These are phyloP conservation scores for Alosa sapidissima DNA, from an alignment of 2,797 vertebrate genomes.

Conservation along the genomic window DNA sequence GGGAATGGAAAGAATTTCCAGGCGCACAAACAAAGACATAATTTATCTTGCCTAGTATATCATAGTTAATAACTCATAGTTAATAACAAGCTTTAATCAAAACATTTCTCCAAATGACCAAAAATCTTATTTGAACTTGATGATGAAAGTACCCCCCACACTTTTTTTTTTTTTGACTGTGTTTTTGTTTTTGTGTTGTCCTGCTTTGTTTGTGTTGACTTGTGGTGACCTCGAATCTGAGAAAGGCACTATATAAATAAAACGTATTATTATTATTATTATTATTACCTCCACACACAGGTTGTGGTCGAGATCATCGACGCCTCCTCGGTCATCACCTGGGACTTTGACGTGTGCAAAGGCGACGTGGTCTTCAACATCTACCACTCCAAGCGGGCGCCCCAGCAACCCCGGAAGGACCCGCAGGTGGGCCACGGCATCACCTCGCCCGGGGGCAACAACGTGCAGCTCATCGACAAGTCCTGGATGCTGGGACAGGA, in stretches of 20 bases:
- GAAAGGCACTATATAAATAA: too few species aligned
- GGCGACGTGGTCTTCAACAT: conserved; percentile 97
- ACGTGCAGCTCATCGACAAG: conserved; percentile 92
- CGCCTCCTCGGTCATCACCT: conserved; percentile 94
- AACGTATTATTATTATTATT: too few species aligned
- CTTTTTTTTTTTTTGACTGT: too few species aligned
- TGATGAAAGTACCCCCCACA: too few species aligned
- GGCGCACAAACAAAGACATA: not conserved
- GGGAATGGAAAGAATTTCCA: not conserved
- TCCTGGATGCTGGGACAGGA: conserved; percentile 91
- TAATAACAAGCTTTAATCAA: too few species aligned
- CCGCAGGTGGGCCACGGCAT: conserved; percentile 87
- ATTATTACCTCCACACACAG: conserved; percentile 56
- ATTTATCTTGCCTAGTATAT: too few species aligned
- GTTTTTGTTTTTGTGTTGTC: too few species aligned
- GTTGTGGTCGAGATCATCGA: conserved; percentile 94
- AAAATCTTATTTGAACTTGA: too few species aligned
- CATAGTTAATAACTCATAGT: too few species aligned
- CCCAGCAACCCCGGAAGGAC: conserved; percentile 90
- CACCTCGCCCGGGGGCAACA: conserved; percentile 87
- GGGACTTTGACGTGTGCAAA: conserved; percentile 98
- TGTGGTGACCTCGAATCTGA: too few species aligned
- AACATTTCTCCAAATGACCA: too few species aligned
- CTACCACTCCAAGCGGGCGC: conserved; percentile 93
- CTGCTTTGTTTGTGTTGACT: too few species aligned